Base-by-base conservation (phyloP, 2,797 vertebrate species). In the Psittacula echo region DNA sequence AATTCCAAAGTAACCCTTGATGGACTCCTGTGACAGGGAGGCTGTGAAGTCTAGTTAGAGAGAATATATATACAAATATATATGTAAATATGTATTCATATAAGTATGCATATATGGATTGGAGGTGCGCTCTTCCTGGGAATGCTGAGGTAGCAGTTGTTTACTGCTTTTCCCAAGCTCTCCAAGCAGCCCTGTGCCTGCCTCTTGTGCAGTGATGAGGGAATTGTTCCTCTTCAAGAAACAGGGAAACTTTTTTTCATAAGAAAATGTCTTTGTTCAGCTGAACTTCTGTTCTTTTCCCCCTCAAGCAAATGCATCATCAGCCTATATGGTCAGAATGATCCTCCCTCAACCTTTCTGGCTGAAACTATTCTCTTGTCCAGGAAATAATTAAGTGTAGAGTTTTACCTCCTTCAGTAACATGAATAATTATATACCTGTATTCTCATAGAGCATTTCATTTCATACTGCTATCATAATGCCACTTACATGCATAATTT, bases 1-100 rank as follows among this genome's bases (percentile, higher is more conserved):
- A 91, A 78, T 92, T 94, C 45, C 68, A 73, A 89, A 91, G 50
- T 83, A 94, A 67, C 53, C 41, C 67, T 78, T 71, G n/a, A 34
- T n/a, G 50, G 85, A 78, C 19, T 67, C 22, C n/a, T 84, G 47
- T 78, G 65, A 88, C 91, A 74, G 48, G 30, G 34, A 90, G 41
- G 39, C 51, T 81, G n/a, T 39, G 32, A 73, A 75, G 50, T 44
- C 53, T 87, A 53, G 61, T 71, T 72, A 51, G 30, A 90, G 60
- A 87, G n/a, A 42, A 47, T 22, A 62, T 27, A 61, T 56, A 89
- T 37, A 37, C 37, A 37, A 37, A 37, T 39, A 51, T 5, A 32
- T 39, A 30, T 27, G 15, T 32, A 79, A 51, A 70, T 20, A 20
- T 48, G 1, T 54, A 19, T 64, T 15, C 58, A 6, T 78, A 3